Base-by-base conservation (phyloP, 2,888 invertebrate species). In the Eulithis testata region DNA sequence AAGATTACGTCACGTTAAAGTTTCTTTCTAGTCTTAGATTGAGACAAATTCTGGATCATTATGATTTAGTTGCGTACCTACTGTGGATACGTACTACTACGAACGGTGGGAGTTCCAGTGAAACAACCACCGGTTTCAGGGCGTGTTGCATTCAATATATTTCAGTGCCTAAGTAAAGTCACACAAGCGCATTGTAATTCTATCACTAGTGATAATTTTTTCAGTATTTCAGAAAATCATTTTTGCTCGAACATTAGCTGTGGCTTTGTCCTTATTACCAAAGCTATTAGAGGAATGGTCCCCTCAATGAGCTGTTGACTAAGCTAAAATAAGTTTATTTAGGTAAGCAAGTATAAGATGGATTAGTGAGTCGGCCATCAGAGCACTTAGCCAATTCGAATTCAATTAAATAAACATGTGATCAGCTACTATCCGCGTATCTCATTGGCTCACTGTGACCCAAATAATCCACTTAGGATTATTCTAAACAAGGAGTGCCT, bases 381-480 rank as follows among this genome's bases (percentile, higher is more conserved):
- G 21, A 63, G 63, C 66, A 71, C 65, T 69, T 67, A 77, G 70
- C 64, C 70, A 60, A 76, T 73, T 69, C 72, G 73, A 77, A 74
- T 75, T 70, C 75, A 77, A 79, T 81, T 79, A 76, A 82, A 81
- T 80, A 81, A 80, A 79, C 79, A 82, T 77, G 74, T 71, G 75
- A 74, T 73, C 69, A 73, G 73, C 73, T 71, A 76, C 74, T 69
- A 74, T 76, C 73, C 76, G 70, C 54, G 72, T 72, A 63, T 68
- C 72, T 74, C 75, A 78, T 75, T 79, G 70, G 76, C 78, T 78
- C 78, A 77, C 77, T 72, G 73, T 74, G 79, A 77, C 76, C 79
- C 76, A 77, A 83, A 82, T 90, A 91, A 91, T 90, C 89, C 91
- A 90, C 89, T 91, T 88, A 90, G 89, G 89, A 89, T 90, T 89